A percentile compares a stretch with the other conserved stretches of the same genome.
phyloP scores from a whole-genome alignment of 2,888 invertebrate species.

The Arctia plantaginis region DNA sequence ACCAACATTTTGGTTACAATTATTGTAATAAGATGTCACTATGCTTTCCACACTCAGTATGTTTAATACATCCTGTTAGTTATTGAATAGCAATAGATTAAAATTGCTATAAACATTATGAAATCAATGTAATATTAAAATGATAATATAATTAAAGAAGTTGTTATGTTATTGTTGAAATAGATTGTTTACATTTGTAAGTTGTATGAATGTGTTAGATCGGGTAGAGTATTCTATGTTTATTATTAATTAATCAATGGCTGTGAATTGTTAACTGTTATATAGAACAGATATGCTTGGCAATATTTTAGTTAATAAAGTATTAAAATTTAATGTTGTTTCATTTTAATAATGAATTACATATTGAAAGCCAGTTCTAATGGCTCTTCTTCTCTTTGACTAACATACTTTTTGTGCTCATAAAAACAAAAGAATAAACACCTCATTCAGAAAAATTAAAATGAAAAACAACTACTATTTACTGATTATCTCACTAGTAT shows the following conservation, averaged over 20 bases:
- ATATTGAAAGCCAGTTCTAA: background rate
- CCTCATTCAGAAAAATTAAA: background rate
- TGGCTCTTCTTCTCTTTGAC: background rate
- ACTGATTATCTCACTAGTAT: background rate
- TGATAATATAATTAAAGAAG: slow-evolving; percentile 14
- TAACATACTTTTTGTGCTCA: background rate
- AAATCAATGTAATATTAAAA: background rate
- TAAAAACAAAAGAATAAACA: background rate
- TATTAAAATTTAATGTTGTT: slow-evolving; percentile 44
- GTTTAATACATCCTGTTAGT: background rate
- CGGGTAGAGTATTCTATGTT: slow-evolving; percentile 49
- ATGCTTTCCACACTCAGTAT: background rate
- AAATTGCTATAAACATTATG: slow-evolving; percentile 16
- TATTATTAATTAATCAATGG: slow-evolving; percentile 74
- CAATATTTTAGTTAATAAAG: slow-evolving; percentile 81
- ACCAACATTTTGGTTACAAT: background rate
- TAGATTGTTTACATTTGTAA: slow-evolving; percentile 15
- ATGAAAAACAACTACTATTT: background rate
- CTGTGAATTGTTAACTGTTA: slow-evolving; percentile 85
- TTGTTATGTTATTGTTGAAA: slow-evolving; percentile 30
- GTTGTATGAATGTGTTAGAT: slow-evolving; percentile 36
- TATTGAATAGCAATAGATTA: slow-evolving; percentile 17
- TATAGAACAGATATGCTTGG: slow-evolving; percentile 78
- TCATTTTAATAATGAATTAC: slow-evolving; percentile 24
- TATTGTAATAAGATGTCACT: background rate